phyloP scores from a whole-genome alignment of 2,888 invertebrate species.

The Lymantria monacha region DNA sequence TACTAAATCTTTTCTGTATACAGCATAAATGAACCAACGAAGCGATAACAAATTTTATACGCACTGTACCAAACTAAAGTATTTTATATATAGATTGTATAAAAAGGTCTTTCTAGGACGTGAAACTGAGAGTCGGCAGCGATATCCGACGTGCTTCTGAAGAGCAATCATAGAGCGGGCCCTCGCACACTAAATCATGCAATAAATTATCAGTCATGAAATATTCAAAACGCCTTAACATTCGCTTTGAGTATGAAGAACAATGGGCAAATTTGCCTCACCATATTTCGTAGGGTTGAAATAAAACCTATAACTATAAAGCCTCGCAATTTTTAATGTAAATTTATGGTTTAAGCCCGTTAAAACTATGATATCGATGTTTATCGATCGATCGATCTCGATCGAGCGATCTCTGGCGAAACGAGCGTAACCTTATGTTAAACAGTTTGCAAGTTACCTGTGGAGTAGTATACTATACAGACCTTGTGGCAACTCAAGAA shows the following conservation, averaged over 20 bases:
- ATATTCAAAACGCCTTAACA: constrained; percentile 70
- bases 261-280: constrained; percentile 54
- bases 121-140: constrained; percentile 35
- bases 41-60: constrained; percentile 29
- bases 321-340: constrained; percentile 20
- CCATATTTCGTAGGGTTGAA: constrained; percentile 37
- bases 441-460: too few relatives aligned
- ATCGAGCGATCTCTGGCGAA: too few relatives aligned
- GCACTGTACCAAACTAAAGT: constrained; percentile 37
- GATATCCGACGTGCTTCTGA: constrained; percentile 29
- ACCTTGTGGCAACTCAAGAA: too few relatives aligned
- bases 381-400: too few relatives aligned
- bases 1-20: constrained; percentile 17
- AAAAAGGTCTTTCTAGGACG: constrained; percentile 15
- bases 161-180: constrained; percentile 49
- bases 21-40: constrained; percentile 25
- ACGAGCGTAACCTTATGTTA: too few relatives aligned
- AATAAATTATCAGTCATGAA: constrained; percentile 75
- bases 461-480: too few relatives aligned
- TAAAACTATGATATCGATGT: too few relatives aligned
- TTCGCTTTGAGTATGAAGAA: constrained; percentile 58
- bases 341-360: constrained; percentile 21
- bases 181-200: constrained; percentile 68
- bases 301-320: constrained; percentile 28
- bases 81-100: constrained; percentile 40